Evolutionary conservation across 1,140 invertebrate genomes (phyloP), one percentile per base, ranked within the genome.

Genomic region (Pseudoatta argentina): DNA sequence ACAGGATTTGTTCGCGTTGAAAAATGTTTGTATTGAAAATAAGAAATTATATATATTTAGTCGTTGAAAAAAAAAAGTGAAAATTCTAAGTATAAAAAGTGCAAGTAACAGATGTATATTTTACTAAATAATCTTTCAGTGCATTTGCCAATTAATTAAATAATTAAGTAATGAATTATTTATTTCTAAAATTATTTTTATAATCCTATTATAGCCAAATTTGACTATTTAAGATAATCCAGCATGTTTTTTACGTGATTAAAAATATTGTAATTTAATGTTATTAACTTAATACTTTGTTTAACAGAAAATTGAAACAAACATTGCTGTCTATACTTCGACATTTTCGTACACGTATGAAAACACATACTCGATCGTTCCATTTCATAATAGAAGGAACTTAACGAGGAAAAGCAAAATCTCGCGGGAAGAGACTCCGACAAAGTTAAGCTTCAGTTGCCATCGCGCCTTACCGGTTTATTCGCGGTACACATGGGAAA

Each of bases 321-420:
- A 0, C 59, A 53, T 53, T 39, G 48, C 44, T 1, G 14, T 39
- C 16, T 77, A 48, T 48, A 78, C 39, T 78, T 51, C 18, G 6
- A 16, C 14, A 44, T 21, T 7, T 21, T 16, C 27, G 16, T 21
- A 7, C 6, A 8, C 76, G 30, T 27, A 14, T 30, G 44, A 12
- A 51, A 53, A 57, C 24, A 30, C 21, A 27, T 3, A 44, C 12
- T 44, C 12, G 16, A 2, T 16, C 21, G 16, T 14, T 16, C 30
- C n/a, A 18, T 44, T 30, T 34, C 24, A 51, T 61, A 73, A 88
- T 55, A 61, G 57, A 48, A 55, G 57, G 39, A 69, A 86, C 76
- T 88, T 57, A 44, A 53, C 44, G 24, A 81, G 67, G 57, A 76
- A 82, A 88, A 69, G 48, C 85, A 76, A 24, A 24, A 82, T 88